Evolutionary conservation across 1,140 invertebrate species (phyloP).

Genomic region (Ptiloglossa arizonensis): DNA sequence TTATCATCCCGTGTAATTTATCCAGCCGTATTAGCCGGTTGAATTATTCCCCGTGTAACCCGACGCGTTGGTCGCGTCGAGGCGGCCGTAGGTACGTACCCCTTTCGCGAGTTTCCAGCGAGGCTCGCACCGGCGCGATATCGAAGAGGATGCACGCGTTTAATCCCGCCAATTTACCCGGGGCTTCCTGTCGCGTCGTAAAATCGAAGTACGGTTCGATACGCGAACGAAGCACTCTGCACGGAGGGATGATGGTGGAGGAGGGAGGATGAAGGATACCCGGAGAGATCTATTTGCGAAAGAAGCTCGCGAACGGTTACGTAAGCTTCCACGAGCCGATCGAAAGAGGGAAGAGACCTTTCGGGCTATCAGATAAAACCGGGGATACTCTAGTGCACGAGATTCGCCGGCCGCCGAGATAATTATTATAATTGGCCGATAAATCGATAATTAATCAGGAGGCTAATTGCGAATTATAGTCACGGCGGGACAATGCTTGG

Average conservation of each 20-base stretch:
- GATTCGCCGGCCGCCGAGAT: conserved; percentile 54
- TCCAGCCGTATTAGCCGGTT: conserved; percentile 39
- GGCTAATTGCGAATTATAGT: conserved; percentile 79
- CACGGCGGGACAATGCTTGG: conserved; percentile 73
- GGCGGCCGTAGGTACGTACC: background rate
- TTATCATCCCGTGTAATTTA: conserved; percentile 52
- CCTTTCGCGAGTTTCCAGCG: background rate
- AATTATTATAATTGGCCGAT: conserved; percentile 79
- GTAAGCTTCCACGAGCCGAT: conserved; percentile 23
- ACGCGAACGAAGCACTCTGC: too few species aligned
- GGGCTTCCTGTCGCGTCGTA: conserved; percentile 37
- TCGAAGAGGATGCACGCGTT: conserved; percentile 15
- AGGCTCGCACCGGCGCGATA: conserved; percentile 4
- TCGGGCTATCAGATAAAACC: conserved; percentile 67
- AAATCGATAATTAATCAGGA: conserved; percentile 80
- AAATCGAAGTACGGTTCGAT: conserved; percentile 29
- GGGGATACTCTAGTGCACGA: conserved; percentile 56
- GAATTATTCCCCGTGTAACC: conserved; percentile 43
- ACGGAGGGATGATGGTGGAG: conserved; percentile 1
- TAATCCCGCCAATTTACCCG: conserved; percentile 33
- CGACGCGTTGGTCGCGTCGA: conserved; percentile 20
- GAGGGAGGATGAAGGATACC: too few species aligned
- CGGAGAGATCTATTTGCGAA: conserved; percentile 26
- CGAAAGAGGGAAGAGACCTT: conserved; percentile 56
- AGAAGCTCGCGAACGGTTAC: conserved; percentile 26